A percentile compares a stretch with the other conserved stretches of the same genome.
Conservation (phyloP, 2,113 vertebrate species). For the Fukomys damarensis region DNA sequence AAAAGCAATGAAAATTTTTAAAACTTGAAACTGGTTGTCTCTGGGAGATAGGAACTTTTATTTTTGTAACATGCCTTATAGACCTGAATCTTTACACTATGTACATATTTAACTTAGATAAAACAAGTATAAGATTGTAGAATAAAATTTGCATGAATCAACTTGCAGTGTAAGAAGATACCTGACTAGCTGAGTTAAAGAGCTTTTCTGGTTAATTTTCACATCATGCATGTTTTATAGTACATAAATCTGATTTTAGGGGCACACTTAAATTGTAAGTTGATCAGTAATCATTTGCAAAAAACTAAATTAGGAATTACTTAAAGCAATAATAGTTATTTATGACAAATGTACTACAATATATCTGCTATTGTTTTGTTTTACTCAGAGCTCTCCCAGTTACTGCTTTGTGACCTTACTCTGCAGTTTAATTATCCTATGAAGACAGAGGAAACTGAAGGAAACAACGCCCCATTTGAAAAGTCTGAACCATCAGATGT, state of each 20-base stretch:
- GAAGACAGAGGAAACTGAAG: slow-evolving; percentile 80
- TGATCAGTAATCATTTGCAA: not conserved
- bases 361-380: slow-evolving; percentile 47
- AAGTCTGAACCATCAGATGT: slow-evolving; percentile 61
- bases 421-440: slow-evolving; percentile 88
- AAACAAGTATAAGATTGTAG: not conserved
- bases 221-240: not conserved
- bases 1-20: not conserved
- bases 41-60: not conserved
- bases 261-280: not conserved
- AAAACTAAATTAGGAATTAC: slow-evolving; percentile 38
- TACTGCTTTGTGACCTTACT: slow-evolving; percentile 92
- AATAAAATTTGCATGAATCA: not conserved
- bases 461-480: slow-evolving; percentile 64
- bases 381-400: slow-evolving; percentile 89
- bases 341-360: not conserved
- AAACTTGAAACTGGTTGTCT: not conserved
- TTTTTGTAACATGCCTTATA: not conserved
- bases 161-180: not conserved
- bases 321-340: not conserved
- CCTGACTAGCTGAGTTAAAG: not conserved
- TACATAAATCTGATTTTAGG: not conserved
- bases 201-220: not conserved
- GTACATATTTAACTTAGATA: not conserved
- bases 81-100: not conserved